Evolutionary conservation across 1,140 invertebrate species (phyloP).

Genomic region (Cylas formicarius): DNA sequence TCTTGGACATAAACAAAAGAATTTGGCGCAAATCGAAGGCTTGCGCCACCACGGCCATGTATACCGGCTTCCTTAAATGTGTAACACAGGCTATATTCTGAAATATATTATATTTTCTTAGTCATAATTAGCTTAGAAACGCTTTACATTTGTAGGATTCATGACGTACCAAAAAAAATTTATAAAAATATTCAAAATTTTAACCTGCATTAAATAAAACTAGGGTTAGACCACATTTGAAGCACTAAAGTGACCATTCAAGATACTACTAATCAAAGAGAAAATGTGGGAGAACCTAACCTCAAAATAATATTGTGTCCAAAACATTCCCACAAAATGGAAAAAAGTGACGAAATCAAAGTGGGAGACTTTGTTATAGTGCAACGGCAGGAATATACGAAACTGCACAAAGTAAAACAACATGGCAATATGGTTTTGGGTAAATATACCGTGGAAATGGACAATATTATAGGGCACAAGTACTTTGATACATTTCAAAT

Average conservation of each 20-base stretch:
- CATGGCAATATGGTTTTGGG: constrained; percentile 57
- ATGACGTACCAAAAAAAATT: too few relatives aligned
- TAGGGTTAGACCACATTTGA: too few relatives aligned
- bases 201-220: too few relatives aligned
- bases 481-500: constrained; percentile 78
- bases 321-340: constrained; percentile 12
- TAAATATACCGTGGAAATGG: constrained; percentile 64
- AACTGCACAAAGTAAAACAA: constrained; percentile 62
- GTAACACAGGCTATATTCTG: constrained; percentile 61
- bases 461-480: constrained; percentile 59
- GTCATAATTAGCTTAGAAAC: too few relatives aligned
- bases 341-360: constrained; percentile 39
- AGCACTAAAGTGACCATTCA: too few relatives aligned
- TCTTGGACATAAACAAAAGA: constrained; percentile 77
- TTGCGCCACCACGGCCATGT: constrained; percentile 72
- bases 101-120: too few relatives aligned
- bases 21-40: constrained; percentile 74
- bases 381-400: constrained; percentile 66
- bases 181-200: too few relatives aligned
- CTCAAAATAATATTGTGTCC: too few relatives aligned
- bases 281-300: too few relatives aligned
- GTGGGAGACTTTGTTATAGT: constrained; percentile 66
- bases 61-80: constrained; percentile 77
- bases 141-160: too few relatives aligned
- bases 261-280: too few relatives aligned